Evolutionary conservation across 2,888 invertebrate species (phyloP), one percentile per base, ranked within the genome.

Genomic region (Amphipyra berbera): DNA sequence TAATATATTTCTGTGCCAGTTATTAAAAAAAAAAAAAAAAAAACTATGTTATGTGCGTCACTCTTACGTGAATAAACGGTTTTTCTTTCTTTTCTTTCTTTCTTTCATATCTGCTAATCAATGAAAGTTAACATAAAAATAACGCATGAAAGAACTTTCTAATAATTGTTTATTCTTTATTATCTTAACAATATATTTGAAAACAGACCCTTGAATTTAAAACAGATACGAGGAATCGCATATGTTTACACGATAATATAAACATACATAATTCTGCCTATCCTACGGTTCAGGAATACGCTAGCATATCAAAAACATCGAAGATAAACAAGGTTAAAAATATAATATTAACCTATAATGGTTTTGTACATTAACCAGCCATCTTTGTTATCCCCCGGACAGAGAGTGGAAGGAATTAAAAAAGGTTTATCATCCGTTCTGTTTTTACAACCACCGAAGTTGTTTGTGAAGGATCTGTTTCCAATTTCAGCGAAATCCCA

Each of bases 191-290:
- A 21, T 21, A 21, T 21, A 21, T 21, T 21, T 21, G 30, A 30
- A 30, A 30, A 30, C 30, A 10, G 9, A 37, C 37, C 37, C 37
- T 10, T 21, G 21, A 21, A 21, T 21, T 21, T 21, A 21, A 21
- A 21, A 21, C 21, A 21, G 21, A 3, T 33, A 48, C 37, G 21
- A 6, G 5, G 1, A 1, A 40, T 13, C n/a, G 9, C 42, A 27
- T 67, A 57, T 48, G 33, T 67, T 67, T 67, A 42, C 14, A 33
- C 68, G 33, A 48, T 38, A 10, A 42, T 44, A 33, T 21, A 21
- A 21, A 21, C 21, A 21, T n/a, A n/a, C n/a, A n/a, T n/a, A n/a
- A n/a, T 56, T 42, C 8, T 21, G 8, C n/a, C 7, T 8, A 6
- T 0, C 44, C 44, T 49, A 68, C 35, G 49, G 38, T 12, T 12